These are phyloP conservation scores for Drosophila grimshawi DNA, from an alignment of 1,140 invertebrate species.

Conservation along the genomic window DNA sequence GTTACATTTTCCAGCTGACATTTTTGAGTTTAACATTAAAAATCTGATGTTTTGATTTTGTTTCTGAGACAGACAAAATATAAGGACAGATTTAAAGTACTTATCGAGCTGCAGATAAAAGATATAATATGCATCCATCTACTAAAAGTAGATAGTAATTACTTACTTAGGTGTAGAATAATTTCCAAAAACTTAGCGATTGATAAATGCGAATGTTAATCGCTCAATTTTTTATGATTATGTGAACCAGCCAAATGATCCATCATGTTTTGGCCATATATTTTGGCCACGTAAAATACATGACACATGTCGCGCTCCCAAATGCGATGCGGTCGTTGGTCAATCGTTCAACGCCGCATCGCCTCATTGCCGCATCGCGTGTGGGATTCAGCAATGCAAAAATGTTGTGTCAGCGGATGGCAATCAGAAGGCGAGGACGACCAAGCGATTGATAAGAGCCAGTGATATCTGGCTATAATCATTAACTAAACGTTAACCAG, in stretches of 20 bases:
- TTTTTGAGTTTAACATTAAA: too few species aligned
- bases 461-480: conserved; percentile 35
- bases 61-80: too few species aligned
- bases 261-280: not conserved
- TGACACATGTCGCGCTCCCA: not conserved
- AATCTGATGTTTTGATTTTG: too few species aligned
- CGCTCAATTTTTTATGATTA: not conserved
- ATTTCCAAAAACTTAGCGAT: not conserved
- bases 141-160: too few species aligned
- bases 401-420: conserved; percentile 56
- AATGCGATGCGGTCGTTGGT: conserved; percentile 2
- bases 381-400: not conserved
- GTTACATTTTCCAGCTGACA: too few species aligned
- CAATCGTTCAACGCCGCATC: conserved; percentile 38
- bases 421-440: conserved; percentile 40
- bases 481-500: conserved; percentile 6
- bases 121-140: too few species aligned
- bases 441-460: conserved; percentile 23
- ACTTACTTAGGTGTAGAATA: too few species aligned
- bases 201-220: not conserved
- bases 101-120: too few species aligned
- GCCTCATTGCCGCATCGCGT: conserved; percentile 44
- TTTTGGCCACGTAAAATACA: not conserved
- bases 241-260: conserved; percentile 1
- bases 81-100: too few species aligned